Base-by-base conservation (phyloP, 2,888 invertebrate species). In the Pegoplata infirma region DNA sequence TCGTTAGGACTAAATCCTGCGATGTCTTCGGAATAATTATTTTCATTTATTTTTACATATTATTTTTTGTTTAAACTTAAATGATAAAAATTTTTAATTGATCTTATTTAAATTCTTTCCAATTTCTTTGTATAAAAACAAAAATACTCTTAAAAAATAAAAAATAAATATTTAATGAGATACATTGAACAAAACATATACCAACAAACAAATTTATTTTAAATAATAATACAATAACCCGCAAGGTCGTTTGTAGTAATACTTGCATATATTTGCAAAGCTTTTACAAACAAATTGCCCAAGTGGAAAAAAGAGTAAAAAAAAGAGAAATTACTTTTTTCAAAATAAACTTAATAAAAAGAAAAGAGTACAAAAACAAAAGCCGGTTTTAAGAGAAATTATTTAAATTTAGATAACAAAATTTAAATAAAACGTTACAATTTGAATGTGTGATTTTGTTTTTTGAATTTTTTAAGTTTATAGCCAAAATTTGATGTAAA, bases 211-310 rank as follows among this genome's bases (percentile, higher is more conserved):
- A n/a, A n/a, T n/a, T 23, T 5, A n/a, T 23, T 51, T 51, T 0
- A n/a, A 14, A 32, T 10, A 17, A 14, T n/a, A 25, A 5, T 44
- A 47, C 40, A 67, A 17, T 53, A 49, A 72, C 58, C 55, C 76
- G 76, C 87, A 87, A 87, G 87, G 87, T 87, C 88, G 88, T 86
- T 88, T 85, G 84, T 82, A 82, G 86, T 84, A 85, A 84, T 84
- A 82, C 7, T 83, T 83, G 84, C 81, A 81, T 81, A 83, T 80
- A 81, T 81, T 84, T 80, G 73, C 81, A 58, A 76, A 56, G 66
- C 64, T 73, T 68, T 76, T 72, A n/a, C 28, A 19, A n/a, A 23
- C n/a, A 40, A 40, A 40, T 40, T n/a, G 12, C 36, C n/a, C n/a
- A n/a, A n/a, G 4, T 40, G 10, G 4, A 46, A 4, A 73, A 67